Evolutionary conservation across 2,113 vertebrate species (phyloP).

Genomic region (Phycodurus eques): DNA sequence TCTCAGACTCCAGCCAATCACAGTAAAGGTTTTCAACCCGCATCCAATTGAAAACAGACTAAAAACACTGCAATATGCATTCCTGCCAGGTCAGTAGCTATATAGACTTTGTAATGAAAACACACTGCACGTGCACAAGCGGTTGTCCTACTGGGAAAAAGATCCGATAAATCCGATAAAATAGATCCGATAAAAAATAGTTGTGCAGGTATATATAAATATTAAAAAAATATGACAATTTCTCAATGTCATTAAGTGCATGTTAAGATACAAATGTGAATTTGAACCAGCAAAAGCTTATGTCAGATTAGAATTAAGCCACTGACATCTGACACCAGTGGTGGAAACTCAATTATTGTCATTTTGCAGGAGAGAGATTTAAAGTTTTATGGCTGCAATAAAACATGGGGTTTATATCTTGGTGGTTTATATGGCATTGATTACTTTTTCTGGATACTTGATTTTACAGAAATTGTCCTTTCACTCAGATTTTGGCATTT

Average conservation of each 20-base stretch:
- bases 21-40: neutral
- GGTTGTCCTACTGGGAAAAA: neutral
- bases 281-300: neutral
- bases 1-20: neutral
- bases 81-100: no score
- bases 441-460: neutral
- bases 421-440: neutral
- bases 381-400: neutral
- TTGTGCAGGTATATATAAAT: neutral
- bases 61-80: neutral
- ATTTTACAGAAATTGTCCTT: neutral
- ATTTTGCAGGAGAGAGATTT: neutral
- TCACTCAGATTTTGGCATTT: neutral
- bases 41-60: neutral
- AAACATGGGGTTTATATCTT: neutral
- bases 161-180: neutral
- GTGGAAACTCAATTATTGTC: neutral
- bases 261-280: neutral
- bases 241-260: neutral
- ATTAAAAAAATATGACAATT: neutral
- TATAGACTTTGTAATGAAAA: no score
- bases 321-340: neutral
- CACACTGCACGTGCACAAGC: no score
- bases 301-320: neutral
- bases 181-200: neutral